Percentiles rank a stretch among this genome's conserved stretches.
These are phyloP conservation scores for Eupleurogrammus muticus DNA, from an alignment of 2,797 vertebrate genomes.

Conservation along the genomic window DNA sequence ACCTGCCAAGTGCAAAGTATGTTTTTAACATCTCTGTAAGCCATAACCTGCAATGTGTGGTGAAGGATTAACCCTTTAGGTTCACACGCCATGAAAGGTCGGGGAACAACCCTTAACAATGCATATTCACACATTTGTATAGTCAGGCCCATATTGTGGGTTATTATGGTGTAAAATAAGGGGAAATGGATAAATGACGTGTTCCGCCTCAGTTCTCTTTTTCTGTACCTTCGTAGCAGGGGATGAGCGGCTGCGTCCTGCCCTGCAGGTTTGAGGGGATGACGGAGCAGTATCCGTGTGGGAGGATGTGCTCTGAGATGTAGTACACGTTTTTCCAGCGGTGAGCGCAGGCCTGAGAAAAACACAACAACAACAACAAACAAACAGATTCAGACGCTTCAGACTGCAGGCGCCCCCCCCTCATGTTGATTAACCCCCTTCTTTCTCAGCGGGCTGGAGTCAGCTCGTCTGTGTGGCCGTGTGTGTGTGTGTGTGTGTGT, in stretches of 20 bases:
- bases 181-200: background rate
- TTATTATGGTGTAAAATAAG: background rate
- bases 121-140: background rate
- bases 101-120: background rate
- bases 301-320: constrained; percentile 92
- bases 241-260: constrained; percentile 87
- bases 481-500: too few relatives aligned
- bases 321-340: constrained; percentile 99
- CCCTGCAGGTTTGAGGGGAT: constrained; percentile 92
- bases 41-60: background rate
- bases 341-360: constrained; percentile 94
- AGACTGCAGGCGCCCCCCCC: constrained; percentile 16
- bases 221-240: constrained; percentile 95
- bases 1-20: too few relatives aligned
- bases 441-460: constrained; percentile 62
- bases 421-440: constrained; percentile 33
- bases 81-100: background rate
- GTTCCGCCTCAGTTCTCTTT: background rate
- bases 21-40: too few relatives aligned
- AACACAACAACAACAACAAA: constrained; percentile 22
- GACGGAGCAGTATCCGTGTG: constrained; percentile 95
- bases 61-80: too few relatives aligned
- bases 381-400: constrained; percentile 37
- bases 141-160: background rate
- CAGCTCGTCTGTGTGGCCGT: constrained; percentile 71